phyloP scores from a whole-genome alignment of 2,888 invertebrate species.

The Philereme vetulata region DNA sequence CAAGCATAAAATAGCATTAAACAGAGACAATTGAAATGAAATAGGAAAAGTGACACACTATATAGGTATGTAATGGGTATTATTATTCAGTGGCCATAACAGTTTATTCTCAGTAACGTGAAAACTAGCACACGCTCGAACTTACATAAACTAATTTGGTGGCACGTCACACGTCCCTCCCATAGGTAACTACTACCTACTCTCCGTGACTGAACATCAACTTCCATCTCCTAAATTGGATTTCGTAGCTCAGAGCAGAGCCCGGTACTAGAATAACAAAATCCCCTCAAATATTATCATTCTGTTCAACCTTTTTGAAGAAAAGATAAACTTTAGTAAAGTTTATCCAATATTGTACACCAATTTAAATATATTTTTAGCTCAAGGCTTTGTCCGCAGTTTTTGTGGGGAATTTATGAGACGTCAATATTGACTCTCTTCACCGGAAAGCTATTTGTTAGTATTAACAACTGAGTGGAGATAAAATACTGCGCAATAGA shows the following conservation, averaged over 20 bases:
- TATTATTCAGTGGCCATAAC: background rate
- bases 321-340: conserved; percentile 30
- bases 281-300: conserved; percentile 25
- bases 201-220: conserved; percentile 23
- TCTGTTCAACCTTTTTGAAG: conserved; percentile 18
- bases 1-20: no score
- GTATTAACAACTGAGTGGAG: conserved; percentile 7
- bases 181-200: background rate
- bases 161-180: conserved; percentile 16
- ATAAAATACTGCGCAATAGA: conserved; percentile 2
- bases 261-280: conserved; percentile 34
- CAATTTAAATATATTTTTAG: conserved; percentile 34
- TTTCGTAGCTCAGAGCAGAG: conserved; percentile 36
- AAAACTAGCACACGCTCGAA: conserved; percentile 11
- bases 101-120: conserved; percentile 9
- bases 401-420: conserved; percentile 22
- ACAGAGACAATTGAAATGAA: no score
- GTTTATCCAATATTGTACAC: conserved; percentile 21
- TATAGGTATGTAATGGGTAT: no score
- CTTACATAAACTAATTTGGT: conserved; percentile 23
- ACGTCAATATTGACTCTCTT: conserved; percentile 26
- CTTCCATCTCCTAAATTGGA: conserved; percentile 47
- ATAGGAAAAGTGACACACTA: no score
- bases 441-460: conserved; percentile 15
- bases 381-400: conserved; percentile 22